Percentiles rank a stretch among this genome's conserved stretches.
Conservation (phyloP, 1,140 invertebrate genomes). For the Drosophila ohnishii region DNA sequence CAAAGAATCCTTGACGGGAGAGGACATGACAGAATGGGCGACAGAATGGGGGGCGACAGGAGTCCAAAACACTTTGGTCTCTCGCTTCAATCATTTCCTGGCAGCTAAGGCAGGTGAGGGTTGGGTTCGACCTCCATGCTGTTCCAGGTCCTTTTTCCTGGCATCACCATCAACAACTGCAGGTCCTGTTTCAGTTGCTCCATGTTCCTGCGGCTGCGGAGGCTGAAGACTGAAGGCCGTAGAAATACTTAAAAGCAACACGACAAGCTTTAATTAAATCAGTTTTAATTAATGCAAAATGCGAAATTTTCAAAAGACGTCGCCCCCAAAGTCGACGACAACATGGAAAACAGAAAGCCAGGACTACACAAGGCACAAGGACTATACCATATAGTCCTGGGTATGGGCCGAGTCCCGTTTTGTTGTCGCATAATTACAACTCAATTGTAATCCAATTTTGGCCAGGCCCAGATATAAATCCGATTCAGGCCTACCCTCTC, state of each 20-base stretch:
- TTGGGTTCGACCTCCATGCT: neutral
- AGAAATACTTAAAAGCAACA: slow-evolving; percentile 70
- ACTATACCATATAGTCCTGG: neutral
- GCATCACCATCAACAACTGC: neutral
- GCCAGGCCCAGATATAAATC: slow-evolving; percentile 68
- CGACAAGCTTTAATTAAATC: slow-evolving; percentile 76
- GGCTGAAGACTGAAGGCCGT: neutral
- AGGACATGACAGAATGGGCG: slow-evolving; percentile 8
- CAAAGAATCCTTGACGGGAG: slow-evolving; percentile 36
- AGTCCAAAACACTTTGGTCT: slow-evolving; percentile 59
- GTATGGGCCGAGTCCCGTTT: slow-evolving; percentile 32
- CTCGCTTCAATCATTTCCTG: slow-evolving; percentile 30
- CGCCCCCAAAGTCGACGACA: slow-evolving; percentile 26
- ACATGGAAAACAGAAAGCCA: slow-evolving; percentile 49
- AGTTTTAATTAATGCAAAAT: slow-evolving; percentile 81
- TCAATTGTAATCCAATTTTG: slow-evolving; percentile 81
- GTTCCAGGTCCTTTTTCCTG: neutral
- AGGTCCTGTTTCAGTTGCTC: neutral
- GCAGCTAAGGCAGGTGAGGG: neutral
- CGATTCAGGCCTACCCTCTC: slow-evolving; percentile 51
- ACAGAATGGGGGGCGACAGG: slow-evolving; percentile 22
- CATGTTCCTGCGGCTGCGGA: slow-evolving; percentile 1
- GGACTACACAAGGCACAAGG: neutral
- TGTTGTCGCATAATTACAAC: slow-evolving; percentile 81
- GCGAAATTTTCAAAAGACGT: slow-evolving; percentile 76